phyloP scores from a whole-genome alignment of 2,113 vertebrate species.

The Piprites chloris region DNA sequence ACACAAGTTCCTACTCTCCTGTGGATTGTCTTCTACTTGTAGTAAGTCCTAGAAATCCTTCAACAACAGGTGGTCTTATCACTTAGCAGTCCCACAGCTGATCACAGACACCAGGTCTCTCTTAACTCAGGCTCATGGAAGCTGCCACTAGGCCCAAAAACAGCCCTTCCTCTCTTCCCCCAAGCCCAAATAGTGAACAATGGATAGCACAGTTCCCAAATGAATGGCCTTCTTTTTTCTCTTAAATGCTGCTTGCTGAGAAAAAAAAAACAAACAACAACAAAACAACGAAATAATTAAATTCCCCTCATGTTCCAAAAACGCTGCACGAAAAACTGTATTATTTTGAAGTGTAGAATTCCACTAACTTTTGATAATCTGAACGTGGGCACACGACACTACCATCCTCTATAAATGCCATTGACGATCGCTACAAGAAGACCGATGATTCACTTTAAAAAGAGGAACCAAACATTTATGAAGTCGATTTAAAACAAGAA shows the following conservation, averaged over 20 bases:
- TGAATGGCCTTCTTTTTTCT: background rate
- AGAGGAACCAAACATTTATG: background rate
- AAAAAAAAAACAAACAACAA: background rate
- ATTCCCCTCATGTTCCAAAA: background rate
- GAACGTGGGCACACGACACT: background rate
- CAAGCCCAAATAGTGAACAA: background rate
- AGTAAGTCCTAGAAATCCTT: background rate
- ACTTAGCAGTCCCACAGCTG: background rate
- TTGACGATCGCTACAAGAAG: background rate
- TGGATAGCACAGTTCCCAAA: background rate
- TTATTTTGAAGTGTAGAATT: background rate
- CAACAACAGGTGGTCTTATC: background rate
- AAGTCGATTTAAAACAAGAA: background rate
- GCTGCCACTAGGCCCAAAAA: background rate
- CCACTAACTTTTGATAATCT: background rate
- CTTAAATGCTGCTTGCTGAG: background rate
- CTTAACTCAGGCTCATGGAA: background rate
- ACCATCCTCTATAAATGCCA: background rate
- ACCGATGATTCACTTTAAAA: background rate
- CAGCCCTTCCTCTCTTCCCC: fast-evolving
- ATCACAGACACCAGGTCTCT: background rate
- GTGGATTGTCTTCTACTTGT: background rate
- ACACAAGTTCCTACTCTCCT: background rate
- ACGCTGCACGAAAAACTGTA: background rate
- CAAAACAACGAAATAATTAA: background rate